Evolutionary conservation across 2,888 invertebrate species (phyloP), one percentile per base, ranked within the genome.

Genomic region (Drosophila phalerata): DNA sequence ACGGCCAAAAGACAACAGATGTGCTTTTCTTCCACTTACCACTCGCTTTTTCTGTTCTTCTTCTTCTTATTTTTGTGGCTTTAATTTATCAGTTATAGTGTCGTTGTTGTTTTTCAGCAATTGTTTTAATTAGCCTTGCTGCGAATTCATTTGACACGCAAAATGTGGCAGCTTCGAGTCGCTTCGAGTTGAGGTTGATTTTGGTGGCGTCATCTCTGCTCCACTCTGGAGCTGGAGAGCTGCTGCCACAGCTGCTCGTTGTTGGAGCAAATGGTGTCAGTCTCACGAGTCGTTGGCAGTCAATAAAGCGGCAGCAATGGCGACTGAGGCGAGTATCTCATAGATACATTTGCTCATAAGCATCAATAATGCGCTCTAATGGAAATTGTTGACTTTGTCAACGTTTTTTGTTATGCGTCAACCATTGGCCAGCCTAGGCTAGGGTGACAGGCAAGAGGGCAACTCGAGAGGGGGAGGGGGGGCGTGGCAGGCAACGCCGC

Each of bases 281-380:
- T 73, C 85, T 72, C 66, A 72, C 79, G 75, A 74, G 47, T 34
- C 43, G 58, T 62, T 81, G 66, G 77, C 73, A 73, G 84, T 69
- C 77, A 73, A 77, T 69, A 70, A 77, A 73, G 79, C 69, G 69
- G 71, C 53, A 55, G 49, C 56, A 32, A 28, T 13, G 28, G 17
- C 9, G 47, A 48, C 48, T 22, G 62, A 45, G 65, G 78, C 77
- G 49, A 70, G 87, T 81, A 81, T 85, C 88, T 85, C 73, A 80
- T 65, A 79, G 84, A 88, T 85, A 80, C 84, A 88, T 77, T 80
- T 78, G 81, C 89, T 78, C 86, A 88, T 85, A 80, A 80, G 78
- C 85, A 89, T 85, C 88, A 89, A 89, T 87, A 85, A 85, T 85
- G 70, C 82, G 77, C 79, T 89, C 88, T 88, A 80, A 85, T 89